Conservation (phyloP, 1,140 invertebrate genomes). For the Leptestheria dahalacensis region DNA sequence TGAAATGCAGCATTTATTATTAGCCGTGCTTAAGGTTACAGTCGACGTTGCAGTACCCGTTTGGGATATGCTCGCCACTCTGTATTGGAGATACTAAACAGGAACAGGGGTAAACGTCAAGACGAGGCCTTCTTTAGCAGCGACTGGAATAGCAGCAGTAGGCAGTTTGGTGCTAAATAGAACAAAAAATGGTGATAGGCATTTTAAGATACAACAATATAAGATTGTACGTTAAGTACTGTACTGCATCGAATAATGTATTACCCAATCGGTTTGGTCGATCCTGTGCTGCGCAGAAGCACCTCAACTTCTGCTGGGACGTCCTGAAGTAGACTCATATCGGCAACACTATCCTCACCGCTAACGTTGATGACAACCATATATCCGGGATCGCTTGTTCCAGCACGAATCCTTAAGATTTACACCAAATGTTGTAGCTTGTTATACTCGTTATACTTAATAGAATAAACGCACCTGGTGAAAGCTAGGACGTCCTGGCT, state of each 20-base stretch:
- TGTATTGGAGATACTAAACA: no score
- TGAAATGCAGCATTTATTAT: no score
- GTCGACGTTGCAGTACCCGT: no score
- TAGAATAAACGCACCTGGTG: constrained; percentile 4
- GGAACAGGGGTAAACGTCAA: not conserved
- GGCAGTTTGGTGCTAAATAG: not conserved
- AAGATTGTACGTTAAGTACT: not conserved
- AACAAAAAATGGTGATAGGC: no score
- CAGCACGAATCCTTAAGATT: not conserved
- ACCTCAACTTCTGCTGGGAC: constrained; percentile 4
- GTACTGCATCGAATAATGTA: not conserved
- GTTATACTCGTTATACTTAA: not conserved
- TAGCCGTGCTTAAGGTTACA: no score
- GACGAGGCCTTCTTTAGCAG: constrained; percentile 11
- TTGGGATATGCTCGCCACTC: no score
- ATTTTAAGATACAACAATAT: no score
- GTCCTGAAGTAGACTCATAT: not conserved
- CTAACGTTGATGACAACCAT: constrained; percentile 10
- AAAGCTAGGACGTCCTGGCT: constrained; percentile 29
- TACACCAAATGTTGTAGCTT: no score
- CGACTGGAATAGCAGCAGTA: not conserved
- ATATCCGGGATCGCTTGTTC: not conserved
- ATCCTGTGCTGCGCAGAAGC: constrained; percentile 5
- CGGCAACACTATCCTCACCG: not conserved
- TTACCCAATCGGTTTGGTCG: not conserved